Evolutionary conservation across 2,888 invertebrate species (phyloP), one percentile per base, ranked within the genome.

Genomic region (Sarcophaga caerulescens): DNA sequence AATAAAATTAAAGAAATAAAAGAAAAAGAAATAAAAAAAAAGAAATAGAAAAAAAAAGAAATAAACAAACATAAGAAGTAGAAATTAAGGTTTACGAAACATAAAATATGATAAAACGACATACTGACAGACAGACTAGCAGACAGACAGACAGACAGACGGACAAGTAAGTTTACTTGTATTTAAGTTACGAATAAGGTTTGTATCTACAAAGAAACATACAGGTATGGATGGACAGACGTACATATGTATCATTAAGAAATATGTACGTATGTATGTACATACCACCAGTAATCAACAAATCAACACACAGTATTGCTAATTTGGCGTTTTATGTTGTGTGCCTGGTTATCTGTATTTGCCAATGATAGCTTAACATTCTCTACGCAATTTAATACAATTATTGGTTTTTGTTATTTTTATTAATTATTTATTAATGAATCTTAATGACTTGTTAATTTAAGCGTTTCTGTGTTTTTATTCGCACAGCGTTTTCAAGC

Each of bases 1-100:
- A 69, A 62, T 52, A 69, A 76, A 70, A 70, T 47, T 21, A n/a
- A 63, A 63, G 63, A 75, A 75, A 63, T 8, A 60, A 14, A 19
- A 59, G 19, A 44, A n/a, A 47, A 25, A 45, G 10, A 14, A 47
- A 73, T 11, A 73, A 44, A 73, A 21, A 10, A 35, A 63, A 74
- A 21, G 6, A 23, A 60, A 73, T 62, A 4, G n/a, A n/a, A 45
- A 47, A 2, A 35, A 23, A 62, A 23, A 14, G 0, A 35, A 10
- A 35, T 10, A 10, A 35, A 35, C 35, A 35, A 35, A 35, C 35
- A 35, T 59, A 60, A 60, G 14, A 68, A 52, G 23, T 60, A 59
- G 71, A 44, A 44, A 74, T 62, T 45, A 62, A 47, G 45, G 17
- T 63, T 65, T 25, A 52, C 47, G 45, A n/a, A 52, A 75, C 14